Percentiles rank a stretch among this genome's conserved stretches.
Conservation (phyloP, 1,140 invertebrate genomes). For the Pantala flavescens region DNA sequence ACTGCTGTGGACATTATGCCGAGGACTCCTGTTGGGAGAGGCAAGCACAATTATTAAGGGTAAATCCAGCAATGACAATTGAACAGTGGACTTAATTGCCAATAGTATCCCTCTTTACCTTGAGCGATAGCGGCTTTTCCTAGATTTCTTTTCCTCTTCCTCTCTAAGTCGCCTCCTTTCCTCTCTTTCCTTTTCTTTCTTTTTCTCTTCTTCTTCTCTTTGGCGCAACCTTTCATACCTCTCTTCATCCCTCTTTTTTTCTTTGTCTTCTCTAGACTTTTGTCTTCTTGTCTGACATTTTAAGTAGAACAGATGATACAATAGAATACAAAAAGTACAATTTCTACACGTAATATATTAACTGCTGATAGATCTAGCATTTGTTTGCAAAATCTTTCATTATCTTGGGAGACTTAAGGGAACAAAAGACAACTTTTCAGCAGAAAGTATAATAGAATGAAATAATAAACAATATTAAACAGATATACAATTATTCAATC, state of each 20-base stretch:
- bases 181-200: neutral
- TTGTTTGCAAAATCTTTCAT: too few relatives aligned
- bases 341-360: too few relatives aligned
- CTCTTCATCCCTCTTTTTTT: neutral
- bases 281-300: neutral
- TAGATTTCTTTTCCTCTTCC: neutral
- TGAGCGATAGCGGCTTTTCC: neutral
- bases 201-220: neutral
- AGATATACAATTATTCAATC: too few relatives aligned
- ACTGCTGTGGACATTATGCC: neutral
- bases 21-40: neutral
- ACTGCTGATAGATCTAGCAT: too few relatives aligned
- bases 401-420: too few relatives aligned
- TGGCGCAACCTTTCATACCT: neutral
- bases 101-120: neutral
- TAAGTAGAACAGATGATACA: neutral
- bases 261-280: neutral
- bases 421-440: too few relatives aligned
- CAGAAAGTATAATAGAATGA: too few relatives aligned
- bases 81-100: too few relatives aligned
- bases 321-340: too few relatives aligned
- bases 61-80: too few relatives aligned
- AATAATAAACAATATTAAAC: too few relatives aligned
- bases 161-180: neutral
- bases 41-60: too few relatives aligned